These are phyloP conservation scores for Fabriciana adippe DNA, from an alignment of 2,888 invertebrate genomes.

Conservation along the genomic window DNA sequence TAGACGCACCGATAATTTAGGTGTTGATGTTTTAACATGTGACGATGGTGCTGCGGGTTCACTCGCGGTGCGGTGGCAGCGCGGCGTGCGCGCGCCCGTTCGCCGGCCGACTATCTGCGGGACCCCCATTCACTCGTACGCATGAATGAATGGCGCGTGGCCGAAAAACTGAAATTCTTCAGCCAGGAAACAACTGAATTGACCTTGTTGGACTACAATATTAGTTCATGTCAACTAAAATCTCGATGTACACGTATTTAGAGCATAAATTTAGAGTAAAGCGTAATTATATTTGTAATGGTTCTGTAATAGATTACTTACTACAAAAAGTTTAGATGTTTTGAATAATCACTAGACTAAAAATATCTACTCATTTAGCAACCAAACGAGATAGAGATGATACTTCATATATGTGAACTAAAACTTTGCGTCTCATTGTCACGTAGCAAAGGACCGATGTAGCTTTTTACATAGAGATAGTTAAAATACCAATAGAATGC, in stretches of 20 bases:
- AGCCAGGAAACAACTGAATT: slow-evolving; percentile 43
- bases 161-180: slow-evolving; percentile 61
- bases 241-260: slow-evolving; percentile 7
- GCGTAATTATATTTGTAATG: not conserved
- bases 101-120: slow-evolving; percentile 66
- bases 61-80: slow-evolving; percentile 56
- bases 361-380: too few relatives aligned
- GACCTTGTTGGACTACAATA: slow-evolving; percentile 47
- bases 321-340: too few relatives aligned
- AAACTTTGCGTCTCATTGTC: too few relatives aligned
- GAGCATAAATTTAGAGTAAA: slow-evolving; percentile 22
- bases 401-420: too few relatives aligned
- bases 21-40: slow-evolving; percentile 49
- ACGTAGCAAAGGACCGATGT: too few relatives aligned
- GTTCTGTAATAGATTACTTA: not conserved
- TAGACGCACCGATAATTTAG: slow-evolving; percentile 62
- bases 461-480: too few relatives aligned
- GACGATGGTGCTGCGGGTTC: slow-evolving; percentile 51
- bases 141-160: slow-evolving; percentile 76
- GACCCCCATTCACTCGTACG: slow-evolving; percentile 66
- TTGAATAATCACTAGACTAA: too few relatives aligned
- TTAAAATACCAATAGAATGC: too few relatives aligned
- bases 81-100: slow-evolving; percentile 69
- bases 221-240: slow-evolving; percentile 31
- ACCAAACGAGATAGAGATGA: too few relatives aligned